phyloP scores from a whole-genome alignment of 37 sponge, comb jelly and placozoan genomes.

The Halisarca cf. caerulea region DNA sequence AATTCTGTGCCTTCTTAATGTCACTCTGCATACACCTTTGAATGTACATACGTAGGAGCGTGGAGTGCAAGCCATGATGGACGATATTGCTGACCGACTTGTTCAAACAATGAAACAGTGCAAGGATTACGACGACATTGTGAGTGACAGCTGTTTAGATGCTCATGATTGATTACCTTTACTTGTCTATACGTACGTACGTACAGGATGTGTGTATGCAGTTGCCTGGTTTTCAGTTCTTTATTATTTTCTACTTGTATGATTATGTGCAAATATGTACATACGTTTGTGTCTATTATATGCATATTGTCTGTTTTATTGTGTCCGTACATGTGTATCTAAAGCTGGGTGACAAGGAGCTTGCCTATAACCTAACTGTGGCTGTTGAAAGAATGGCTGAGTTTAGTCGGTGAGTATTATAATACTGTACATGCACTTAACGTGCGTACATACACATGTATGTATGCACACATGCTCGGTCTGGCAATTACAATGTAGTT shows the following conservation, averaged over 20 bases:
- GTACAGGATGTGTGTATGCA: neutral
- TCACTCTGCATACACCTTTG: neutral
- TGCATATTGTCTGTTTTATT: too few species aligned
- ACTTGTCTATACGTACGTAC: neutral
- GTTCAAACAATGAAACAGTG: neutral
- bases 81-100: constrained; percentile 20
- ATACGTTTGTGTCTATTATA: neutral
- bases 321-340: too few species aligned
- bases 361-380: neutral
- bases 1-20: neutral
- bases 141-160: too few species aligned
- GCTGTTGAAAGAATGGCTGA: constrained; percentile 18
- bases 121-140: constrained; percentile 1
- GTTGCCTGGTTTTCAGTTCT: too few species aligned
- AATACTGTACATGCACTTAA: neutral
- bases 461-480: neutral
- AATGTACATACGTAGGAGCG: constrained; percentile 3
- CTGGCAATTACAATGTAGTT: too few species aligned
- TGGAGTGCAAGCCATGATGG: constrained; percentile 10
- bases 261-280: neutral
- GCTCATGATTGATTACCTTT: too few species aligned
- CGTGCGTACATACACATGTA: neutral
- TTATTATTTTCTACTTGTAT: too few species aligned
- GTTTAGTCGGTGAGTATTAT: neutral
- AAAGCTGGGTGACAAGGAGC: constrained; percentile 2